These are phyloP conservation scores for Danionella cerebrum DNA, from an alignment of 2,113 vertebrate genomes.

Conservation along the genomic window DNA sequence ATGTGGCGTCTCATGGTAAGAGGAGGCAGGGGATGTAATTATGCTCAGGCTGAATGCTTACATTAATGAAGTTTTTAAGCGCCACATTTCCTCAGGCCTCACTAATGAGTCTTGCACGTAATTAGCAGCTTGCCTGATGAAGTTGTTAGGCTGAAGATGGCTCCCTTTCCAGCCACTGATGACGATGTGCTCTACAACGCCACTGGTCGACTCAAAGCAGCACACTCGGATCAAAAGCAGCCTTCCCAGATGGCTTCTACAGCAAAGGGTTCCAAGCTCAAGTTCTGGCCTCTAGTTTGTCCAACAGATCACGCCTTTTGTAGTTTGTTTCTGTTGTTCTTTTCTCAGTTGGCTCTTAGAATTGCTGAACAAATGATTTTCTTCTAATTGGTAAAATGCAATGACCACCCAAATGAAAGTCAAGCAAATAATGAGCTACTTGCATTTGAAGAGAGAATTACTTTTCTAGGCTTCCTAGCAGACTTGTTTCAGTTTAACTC, in stretches of 20 bases:
- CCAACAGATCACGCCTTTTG: background rate
- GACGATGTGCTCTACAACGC: background rate
- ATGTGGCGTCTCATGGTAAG: constrained; percentile 44
- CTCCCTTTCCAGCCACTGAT: background rate
- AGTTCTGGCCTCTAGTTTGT: background rate
- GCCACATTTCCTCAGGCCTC: constrained; percentile 45
- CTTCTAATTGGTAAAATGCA: background rate
- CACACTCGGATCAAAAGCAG: constrained; percentile 2
- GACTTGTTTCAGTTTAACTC: no score
- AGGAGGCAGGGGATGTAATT: constrained; percentile 51
- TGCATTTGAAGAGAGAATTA: no score
- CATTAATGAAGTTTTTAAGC: constrained; percentile 58
- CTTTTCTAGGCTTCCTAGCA: no score
- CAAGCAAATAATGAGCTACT: no score
- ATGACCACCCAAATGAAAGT: background rate
- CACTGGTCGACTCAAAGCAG: background rate
- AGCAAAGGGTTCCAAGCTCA: background rate
- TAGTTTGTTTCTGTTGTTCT: constrained; percentile 2
- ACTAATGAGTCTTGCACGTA: constrained; percentile 53
- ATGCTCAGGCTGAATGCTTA: constrained; percentile 41
- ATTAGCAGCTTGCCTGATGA: constrained; percentile 54
- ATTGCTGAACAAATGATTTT: background rate
- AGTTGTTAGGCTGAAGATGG: constrained; percentile 42
- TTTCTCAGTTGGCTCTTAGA: background rate
- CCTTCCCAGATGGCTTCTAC: background rate